phyloP scores from a whole-genome alignment of 2,113 vertebrate species.

The Platysteira castanea region DNA sequence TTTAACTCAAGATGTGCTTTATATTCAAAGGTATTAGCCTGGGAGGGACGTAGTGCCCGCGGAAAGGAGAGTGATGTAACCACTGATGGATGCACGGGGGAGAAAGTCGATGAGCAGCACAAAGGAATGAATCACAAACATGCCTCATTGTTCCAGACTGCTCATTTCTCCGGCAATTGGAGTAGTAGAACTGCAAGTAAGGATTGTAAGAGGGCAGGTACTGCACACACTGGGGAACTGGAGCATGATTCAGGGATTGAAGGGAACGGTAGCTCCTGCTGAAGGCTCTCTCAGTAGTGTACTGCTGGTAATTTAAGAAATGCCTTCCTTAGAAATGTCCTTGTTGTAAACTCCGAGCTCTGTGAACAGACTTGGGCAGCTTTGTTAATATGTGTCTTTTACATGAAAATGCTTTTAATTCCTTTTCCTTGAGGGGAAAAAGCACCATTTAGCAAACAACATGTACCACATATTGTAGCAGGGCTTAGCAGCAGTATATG shows the following conservation, averaged over 20 bases:
- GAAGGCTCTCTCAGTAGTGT: background rate
- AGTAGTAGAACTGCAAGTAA: background rate
- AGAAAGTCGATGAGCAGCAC: background rate
- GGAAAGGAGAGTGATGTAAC: slow-evolving; percentile 25
- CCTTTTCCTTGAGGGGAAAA: background rate
- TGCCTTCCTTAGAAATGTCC: background rate
- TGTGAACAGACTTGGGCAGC: background rate
- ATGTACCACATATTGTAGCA: background rate
- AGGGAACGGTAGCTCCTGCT: background rate
- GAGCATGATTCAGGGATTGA: background rate
- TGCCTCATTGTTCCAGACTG: background rate
- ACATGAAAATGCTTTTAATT: background rate
- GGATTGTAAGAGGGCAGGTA: background rate
- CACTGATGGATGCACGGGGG: background rate
- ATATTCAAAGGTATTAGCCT: slow-evolving; percentile 13
- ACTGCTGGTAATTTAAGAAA: background rate
- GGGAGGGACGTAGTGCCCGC: background rate
- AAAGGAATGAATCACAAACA: slow-evolving; percentile 13
- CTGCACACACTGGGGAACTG: background rate
- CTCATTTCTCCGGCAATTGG: background rate
- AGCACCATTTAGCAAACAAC: background rate
- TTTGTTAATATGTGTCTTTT: background rate
- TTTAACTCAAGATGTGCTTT: slow-evolving; percentile 16
- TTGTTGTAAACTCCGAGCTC: background rate
- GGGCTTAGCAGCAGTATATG: background rate